phyloP scores from a whole-genome alignment of 1,140 invertebrate genomes.

The Drosophila murphyi region DNA sequence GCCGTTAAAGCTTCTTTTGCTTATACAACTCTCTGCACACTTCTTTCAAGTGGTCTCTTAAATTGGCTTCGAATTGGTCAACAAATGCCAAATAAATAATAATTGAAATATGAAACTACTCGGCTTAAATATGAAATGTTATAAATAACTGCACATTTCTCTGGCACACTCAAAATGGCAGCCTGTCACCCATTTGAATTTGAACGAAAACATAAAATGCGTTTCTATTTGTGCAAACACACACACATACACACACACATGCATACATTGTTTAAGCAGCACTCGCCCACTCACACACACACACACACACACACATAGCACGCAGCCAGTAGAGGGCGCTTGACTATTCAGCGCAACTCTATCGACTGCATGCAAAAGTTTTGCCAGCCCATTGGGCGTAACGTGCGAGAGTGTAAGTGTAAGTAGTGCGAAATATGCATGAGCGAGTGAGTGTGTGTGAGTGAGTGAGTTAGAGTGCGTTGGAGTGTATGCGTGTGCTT shows the following conservation, averaged over 20 bases:
- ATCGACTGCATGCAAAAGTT: conserved; percentile 45
- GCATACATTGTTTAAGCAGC: not conserved
- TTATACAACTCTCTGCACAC: not conserved
- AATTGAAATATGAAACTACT: conserved; percentile 1
- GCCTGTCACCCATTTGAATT: not conserved
- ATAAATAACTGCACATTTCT: conserved; percentile 10
- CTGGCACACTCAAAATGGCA: conserved; percentile 9
- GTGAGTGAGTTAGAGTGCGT: conserved; percentile 6
- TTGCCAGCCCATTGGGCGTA: conserved; percentile 27
- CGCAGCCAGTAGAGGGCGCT: conserved; percentile 35
- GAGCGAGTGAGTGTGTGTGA: conserved; percentile 12
- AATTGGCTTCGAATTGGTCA: conserved; percentile 10
- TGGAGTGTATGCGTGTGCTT: conserved; percentile 7
- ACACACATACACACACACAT: conserved; percentile 17
- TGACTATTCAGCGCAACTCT: conserved; percentile 22
- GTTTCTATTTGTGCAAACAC: conserved; percentile 55
- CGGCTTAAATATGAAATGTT: not conserved
- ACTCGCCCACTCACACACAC: conserved; percentile 11
- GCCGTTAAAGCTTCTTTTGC: not conserved
- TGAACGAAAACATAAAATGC: conserved; percentile 33
- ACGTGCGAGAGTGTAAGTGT: conserved; percentile 19
- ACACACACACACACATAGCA: conserved; percentile 6
- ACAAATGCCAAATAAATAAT: conserved; percentile 25
- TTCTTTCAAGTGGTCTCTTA: conserved; percentile 15
- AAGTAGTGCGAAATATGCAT: conserved; percentile 29